Percentiles rank a stretch among this genome's conserved stretches.
phyloP scores from a whole-genome alignment of 37 sponge, comb jelly and placozoan genomes.

The Agelas oroides region DNA sequence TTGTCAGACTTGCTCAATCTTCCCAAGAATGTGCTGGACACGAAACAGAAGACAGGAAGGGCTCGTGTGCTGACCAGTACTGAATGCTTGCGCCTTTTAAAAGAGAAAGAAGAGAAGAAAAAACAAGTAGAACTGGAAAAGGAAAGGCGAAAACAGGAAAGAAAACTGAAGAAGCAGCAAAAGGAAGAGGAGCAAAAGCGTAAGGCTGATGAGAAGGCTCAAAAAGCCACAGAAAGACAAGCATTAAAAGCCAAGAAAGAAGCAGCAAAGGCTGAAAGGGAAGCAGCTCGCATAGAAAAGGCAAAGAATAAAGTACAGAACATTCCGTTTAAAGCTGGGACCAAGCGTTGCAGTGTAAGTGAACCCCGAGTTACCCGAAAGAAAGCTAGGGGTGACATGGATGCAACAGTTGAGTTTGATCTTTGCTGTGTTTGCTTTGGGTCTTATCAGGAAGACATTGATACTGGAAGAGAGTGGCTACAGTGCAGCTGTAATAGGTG shows the following conservation, averaged over 20 bases:
- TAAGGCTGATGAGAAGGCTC: background rate
- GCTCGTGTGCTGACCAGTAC: constrained; percentile 18
- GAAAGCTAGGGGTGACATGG: background rate
- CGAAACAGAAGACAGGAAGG: background rate
- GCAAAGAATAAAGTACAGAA: too few relatives aligned
- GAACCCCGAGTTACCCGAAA: background rate
- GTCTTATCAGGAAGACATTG: constrained; percentile 23
- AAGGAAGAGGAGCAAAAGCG: constrained; percentile 28
- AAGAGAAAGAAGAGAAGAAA: constrained; percentile 17
- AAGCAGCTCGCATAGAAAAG: background rate
- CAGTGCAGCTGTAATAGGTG: constrained; percentile 39
- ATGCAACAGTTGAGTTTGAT: background rate
- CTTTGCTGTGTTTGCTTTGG: constrained; percentile 39
- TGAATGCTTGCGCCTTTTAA: constrained; percentile 8
- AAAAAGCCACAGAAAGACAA: constrained; percentile 6
- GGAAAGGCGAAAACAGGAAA: constrained; percentile 9
- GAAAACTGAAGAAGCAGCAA: constrained; percentile 1
- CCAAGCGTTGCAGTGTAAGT: background rate
- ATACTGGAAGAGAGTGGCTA: constrained; percentile 40
- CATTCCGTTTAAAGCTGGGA: too few relatives aligned
- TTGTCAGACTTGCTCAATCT: constrained; percentile 8
- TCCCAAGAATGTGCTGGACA: background rate
- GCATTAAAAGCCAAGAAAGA: background rate
- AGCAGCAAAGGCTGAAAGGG: background rate
- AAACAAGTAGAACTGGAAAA: constrained; percentile 5